Evolutionary conservation across 2,797 vertebrate species (phyloP), one percentile per base, ranked within the genome.

Genomic region (Semaprochilodus insignis): DNA sequence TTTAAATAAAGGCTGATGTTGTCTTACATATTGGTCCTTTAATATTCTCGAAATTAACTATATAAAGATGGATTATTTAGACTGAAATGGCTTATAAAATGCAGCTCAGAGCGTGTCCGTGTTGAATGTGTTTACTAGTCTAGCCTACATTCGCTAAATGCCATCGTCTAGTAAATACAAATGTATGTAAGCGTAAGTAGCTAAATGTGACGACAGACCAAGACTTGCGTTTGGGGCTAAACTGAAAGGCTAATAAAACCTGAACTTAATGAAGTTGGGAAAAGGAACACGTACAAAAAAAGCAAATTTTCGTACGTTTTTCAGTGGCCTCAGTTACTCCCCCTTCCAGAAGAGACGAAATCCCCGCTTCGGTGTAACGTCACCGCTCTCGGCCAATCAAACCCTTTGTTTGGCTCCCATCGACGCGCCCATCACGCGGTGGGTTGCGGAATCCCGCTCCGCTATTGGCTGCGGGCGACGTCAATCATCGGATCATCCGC

Each of bases 331-430:
- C 51, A 0, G 14, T 10, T 48, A 3, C 31, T 25, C 63, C 16
- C 40, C 75, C 15, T 17, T 27, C 36, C 54, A 21, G 21, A 14
- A 21, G 75, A 40, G 62, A 71, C 75, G 91, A 91, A 91, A 89
- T 88, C 87, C 90, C 90, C 74, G 85, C 88, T 14, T 23, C 81
- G 67, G 76, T 86, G 81, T 92, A 89, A 94, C 92, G 54, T 93
- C 93, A 93, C 34, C 62, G 59, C 52, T 78, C 77, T 81, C 79
- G 89, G 84, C 89, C 92, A 89, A 90, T 87, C 87, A 88, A 14
- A 84, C 69, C 62, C 69, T 78, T 69, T 25, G 7, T 77, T 74
- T 54, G 27, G 40, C 78, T 69, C 11, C 62, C 1, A 36, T 36
- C 36, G 57, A 62, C 55, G 5, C 31, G 34, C 57, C 57, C 55